phyloP scores from a whole-genome alignment of 1,140 invertebrate genomes.

The Monochamus saltuarius region DNA sequence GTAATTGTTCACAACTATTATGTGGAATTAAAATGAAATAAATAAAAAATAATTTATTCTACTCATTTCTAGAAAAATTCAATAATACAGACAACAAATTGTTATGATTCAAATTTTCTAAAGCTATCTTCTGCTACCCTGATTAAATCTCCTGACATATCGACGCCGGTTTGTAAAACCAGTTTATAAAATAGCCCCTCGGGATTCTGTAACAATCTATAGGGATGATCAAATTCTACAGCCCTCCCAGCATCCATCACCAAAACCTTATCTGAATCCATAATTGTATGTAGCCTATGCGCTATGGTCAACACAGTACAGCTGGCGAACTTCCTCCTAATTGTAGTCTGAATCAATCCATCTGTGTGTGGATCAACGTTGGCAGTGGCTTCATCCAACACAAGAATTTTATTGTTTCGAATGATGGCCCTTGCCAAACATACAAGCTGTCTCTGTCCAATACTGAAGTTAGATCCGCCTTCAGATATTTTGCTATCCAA shows the following conservation, averaged over 20 bases:
- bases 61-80: no score
- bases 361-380: slow-evolving; percentile 64
- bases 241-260: slow-evolving; percentile 58
- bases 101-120: no score
- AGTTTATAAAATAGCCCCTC: slow-evolving; percentile 59
- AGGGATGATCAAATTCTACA: slow-evolving; percentile 61
- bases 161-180: slow-evolving; percentile 64
- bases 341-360: slow-evolving; percentile 61
- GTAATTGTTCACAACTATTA: no score
- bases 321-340: slow-evolving; percentile 58
- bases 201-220: slow-evolving; percentile 54
- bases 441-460: slow-evolving; percentile 59
- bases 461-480: slow-evolving; percentile 59
- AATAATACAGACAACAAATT: no score
- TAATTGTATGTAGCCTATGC: slow-evolving; percentile 71
- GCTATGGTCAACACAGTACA: slow-evolving; percentile 73
- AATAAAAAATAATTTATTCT: no score
- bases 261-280: slow-evolving; percentile 66
- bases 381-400: slow-evolving; percentile 73
- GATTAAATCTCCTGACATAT: slow-evolving; percentile 59
- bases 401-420: slow-evolving; percentile 59
- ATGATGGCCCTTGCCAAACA: slow-evolving; percentile 66
- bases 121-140: slow-evolving; percentile 53
- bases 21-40: no score
- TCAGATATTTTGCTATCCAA: slow-evolving; percentile 61